These are phyloP conservation scores for Pterostichus madidus DNA, from an alignment of 2,888 invertebrate genomes.

Conservation along the genomic window DNA sequence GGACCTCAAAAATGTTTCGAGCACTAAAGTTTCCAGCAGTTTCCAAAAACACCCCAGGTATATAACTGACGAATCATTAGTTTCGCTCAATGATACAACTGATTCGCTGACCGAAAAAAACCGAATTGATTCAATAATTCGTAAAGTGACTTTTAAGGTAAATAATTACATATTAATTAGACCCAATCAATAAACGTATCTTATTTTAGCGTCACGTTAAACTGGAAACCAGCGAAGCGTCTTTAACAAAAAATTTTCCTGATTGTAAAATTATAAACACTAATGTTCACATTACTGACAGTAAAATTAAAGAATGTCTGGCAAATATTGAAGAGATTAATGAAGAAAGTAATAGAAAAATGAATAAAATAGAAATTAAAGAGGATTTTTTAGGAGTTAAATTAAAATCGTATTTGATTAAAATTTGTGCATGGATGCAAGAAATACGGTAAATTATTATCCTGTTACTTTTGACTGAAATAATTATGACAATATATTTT, in stretches of 20 bases:
- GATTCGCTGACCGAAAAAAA: not conserved
- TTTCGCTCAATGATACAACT: not conserved
- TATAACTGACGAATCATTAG: conserved; percentile 49
- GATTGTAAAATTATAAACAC: conserved; percentile 17
- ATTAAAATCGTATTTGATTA: conserved; percentile 76
- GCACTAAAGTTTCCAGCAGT: not conserved
- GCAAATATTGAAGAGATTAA: no score
- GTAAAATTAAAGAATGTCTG: conserved; percentile 13
- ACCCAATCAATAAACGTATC: not conserved
- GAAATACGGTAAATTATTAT: conserved; percentile 73
- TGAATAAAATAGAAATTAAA: not conserved
- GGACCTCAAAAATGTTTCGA: not conserved
- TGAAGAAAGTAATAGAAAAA: not conserved
- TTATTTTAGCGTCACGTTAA: conserved; percentile 2
- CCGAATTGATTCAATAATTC: not conserved
- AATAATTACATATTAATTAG: not conserved
- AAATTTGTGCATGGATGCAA: conserved; percentile 75
- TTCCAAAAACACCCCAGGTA: conserved; percentile 57
- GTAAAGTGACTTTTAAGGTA: conserved; percentile 38
- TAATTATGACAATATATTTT: conserved; percentile 69
- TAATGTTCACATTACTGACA: not conserved
- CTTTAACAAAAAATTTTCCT: not conserved
- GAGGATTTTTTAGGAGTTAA: conserved; percentile 72
- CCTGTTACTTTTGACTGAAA: not conserved
- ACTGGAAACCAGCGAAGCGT: not conserved